Percentiles rank a stretch among this genome's conserved stretches.
Evolutionary conservation across 2,888 invertebrate genomes (phyloP).

Genomic region (Nasonia oneida): DNA sequence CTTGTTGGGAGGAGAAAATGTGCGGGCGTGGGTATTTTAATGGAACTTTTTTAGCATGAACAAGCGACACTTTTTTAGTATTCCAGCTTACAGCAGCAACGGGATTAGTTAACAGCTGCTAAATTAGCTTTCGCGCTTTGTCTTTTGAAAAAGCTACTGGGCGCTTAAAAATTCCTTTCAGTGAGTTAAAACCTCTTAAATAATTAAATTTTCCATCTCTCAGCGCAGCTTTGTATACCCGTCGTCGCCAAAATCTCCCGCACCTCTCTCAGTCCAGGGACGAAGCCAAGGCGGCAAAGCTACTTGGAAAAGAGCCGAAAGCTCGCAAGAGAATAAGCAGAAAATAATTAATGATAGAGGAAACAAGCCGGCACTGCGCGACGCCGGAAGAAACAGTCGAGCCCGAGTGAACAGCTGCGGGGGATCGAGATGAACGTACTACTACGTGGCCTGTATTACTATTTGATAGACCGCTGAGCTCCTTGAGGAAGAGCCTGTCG

Average conservation of each 20-base stretch:
- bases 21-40: background rate
- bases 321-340: background rate
- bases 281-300: background rate
- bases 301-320: background rate
- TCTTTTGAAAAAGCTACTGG: background rate
- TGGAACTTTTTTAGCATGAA: background rate
- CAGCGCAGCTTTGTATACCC: background rate
- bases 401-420: background rate
- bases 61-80: background rate
- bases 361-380: background rate
- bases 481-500: background rate
- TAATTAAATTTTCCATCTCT: background rate
- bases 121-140: background rate
- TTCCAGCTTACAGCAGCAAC: too few relatives aligned
- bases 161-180: background rate
- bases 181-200: background rate
- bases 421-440: background rate
- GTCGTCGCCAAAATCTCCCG: background rate
- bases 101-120: background rate
- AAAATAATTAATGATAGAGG: conserved; percentile 47
- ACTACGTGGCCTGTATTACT: conserved; percentile 11
- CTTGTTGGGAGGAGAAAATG: background rate
- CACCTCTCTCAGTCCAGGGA: too few relatives aligned
- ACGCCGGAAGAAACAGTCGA: background rate
- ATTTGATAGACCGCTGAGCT: conserved; percentile 19